These are phyloP conservation scores for Aplodontia rufa DNA, from an alignment of 2,113 vertebrate species.

Conservation along the genomic window DNA sequence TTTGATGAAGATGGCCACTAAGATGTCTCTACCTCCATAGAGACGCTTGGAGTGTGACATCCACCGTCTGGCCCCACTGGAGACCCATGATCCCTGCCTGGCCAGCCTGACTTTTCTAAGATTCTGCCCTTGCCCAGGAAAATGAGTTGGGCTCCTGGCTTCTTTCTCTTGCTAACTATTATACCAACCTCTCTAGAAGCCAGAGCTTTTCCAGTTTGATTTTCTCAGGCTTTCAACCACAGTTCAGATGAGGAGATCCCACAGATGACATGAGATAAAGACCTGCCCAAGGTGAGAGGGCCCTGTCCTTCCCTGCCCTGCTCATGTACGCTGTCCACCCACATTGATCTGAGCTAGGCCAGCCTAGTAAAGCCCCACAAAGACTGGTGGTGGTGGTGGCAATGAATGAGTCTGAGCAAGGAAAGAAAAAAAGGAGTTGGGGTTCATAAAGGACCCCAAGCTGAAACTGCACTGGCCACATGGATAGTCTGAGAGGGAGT, in stretches of 20 bases:
- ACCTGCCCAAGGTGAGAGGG: neutral
- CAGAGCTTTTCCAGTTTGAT: neutral
- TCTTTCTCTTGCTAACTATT: neutral
- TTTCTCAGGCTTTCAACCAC: slow-evolving; percentile 19
- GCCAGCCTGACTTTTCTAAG: neutral
- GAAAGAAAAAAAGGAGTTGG: neutral
- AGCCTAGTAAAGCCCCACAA: neutral
- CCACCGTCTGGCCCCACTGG: neutral
- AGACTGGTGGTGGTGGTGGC: neutral
- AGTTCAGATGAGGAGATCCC: neutral
- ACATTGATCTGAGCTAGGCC: neutral
- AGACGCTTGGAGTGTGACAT: neutral
- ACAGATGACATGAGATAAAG: neutral
- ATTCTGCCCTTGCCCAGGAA: neutral
- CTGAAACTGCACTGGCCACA: neutral
- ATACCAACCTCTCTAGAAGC: neutral
- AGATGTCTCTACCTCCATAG: neutral
- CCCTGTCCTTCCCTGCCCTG: neutral
- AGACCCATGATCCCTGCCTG: neutral
- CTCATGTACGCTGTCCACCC: neutral
- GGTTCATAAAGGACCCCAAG: neutral
- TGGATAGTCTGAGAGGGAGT: neutral
- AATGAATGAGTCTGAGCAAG: neutral
- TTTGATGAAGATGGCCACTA: neutral
- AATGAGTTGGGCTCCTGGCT: neutral